phyloP scores from a whole-genome alignment of 1,140 invertebrate genomes.

The Pseudomyrmex dendroicus region DNA sequence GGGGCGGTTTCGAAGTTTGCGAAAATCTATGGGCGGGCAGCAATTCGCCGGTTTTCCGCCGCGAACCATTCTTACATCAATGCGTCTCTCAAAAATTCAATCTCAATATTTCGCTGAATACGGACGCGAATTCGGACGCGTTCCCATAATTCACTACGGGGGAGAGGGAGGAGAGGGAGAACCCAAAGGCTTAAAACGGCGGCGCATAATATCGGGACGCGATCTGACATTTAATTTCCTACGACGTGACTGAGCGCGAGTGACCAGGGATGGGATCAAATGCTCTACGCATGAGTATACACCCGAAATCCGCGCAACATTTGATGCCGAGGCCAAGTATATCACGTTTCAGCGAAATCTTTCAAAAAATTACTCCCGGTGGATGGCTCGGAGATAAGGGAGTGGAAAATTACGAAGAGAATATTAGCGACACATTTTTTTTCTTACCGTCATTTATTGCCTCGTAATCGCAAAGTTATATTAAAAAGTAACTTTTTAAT shows the following conservation, averaged over 20 bases:
- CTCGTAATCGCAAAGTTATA: not conserved
- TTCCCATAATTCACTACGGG: constrained; percentile 26
- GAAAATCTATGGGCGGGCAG: too few species aligned
- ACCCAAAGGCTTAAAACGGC: constrained; percentile 16
- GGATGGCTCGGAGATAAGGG: not conserved
- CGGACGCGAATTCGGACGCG: not conserved
- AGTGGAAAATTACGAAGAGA: not conserved
- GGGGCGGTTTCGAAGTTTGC: too few species aligned
- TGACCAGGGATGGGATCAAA: not conserved
- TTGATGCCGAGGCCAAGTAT: not conserved
- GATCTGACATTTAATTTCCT: constrained; percentile 57
- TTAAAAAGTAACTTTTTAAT: too few species aligned
- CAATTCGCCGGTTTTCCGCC: not conserved
- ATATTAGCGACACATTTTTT: not conserved
- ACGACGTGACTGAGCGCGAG: constrained; percentile 15
- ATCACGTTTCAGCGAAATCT: not conserved
- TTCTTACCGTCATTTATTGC: not conserved
- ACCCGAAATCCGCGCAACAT: not conserved
- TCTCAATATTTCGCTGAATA: constrained; percentile 36
- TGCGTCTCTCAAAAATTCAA: constrained; percentile 34
- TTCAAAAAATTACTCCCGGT: not conserved
- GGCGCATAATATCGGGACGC: constrained; percentile 33
- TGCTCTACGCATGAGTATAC: not conserved
- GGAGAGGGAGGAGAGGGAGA: too few species aligned
- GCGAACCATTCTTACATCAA: not conserved